Conservation (phyloP, 2,888 invertebrate genomes). For the Habroteleia sp. region DNA sequence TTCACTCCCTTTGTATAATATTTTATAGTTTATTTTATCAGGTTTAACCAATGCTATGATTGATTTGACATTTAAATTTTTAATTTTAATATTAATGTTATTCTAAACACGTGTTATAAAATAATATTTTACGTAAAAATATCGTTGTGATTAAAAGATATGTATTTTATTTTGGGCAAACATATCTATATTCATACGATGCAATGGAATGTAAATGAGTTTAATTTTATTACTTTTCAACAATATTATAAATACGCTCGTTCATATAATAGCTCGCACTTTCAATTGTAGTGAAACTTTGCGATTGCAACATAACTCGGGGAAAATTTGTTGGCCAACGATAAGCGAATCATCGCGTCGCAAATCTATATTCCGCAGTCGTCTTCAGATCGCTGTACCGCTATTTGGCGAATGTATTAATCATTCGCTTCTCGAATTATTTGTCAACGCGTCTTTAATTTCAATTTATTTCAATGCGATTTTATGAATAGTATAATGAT, state of each 20-base stretch:
- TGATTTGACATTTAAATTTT: too few relatives aligned
- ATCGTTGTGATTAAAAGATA: too few relatives aligned
- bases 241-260: slow-evolving; percentile 33
- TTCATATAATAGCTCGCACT: slow-evolving; percentile 67
- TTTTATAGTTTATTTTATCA: too few relatives aligned
- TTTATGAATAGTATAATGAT: slow-evolving; percentile 8
- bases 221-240: slow-evolving; percentile 8
- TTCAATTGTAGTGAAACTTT: slow-evolving; percentile 64
- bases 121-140: too few relatives aligned
- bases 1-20: too few relatives aligned
- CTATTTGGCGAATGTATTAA: slow-evolving; percentile 24
- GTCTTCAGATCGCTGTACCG: slow-evolving; percentile 11
- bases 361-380: slow-evolving; percentile 46
- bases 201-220: not conserved
- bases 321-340: slow-evolving; percentile 74
- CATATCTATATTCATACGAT: too few relatives aligned
- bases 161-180: too few relatives aligned
- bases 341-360: slow-evolving; percentile 33
- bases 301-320: slow-evolving; percentile 64
- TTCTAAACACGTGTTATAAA: too few relatives aligned
- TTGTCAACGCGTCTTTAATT: slow-evolving; percentile 20
- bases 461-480: slow-evolving; percentile 6
- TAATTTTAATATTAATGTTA: too few relatives aligned
- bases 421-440: slow-evolving; percentile 13
- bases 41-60: too few relatives aligned